Percentiles rank a stretch among this genome's conserved stretches.
Conservation (phyloP, 1,140 invertebrate genomes). For the Uloborus diversus region DNA sequence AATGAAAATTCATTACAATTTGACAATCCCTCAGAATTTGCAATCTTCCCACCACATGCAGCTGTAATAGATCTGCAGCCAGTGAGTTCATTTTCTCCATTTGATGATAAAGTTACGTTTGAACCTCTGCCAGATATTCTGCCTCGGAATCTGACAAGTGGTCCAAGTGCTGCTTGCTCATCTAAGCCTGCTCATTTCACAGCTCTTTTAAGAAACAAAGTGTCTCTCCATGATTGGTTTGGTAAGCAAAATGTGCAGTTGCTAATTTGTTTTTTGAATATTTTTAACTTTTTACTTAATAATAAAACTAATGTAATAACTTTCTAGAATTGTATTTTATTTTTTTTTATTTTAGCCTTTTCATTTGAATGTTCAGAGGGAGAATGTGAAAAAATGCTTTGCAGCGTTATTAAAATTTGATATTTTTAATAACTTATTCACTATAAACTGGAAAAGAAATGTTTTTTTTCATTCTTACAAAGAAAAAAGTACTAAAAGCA, state of each 20-base stretch:
- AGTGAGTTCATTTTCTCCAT: neutral
- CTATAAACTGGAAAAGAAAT: no score
- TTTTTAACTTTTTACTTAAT: conserved; percentile 1
- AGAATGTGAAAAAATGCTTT: no score
- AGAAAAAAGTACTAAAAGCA: no score
- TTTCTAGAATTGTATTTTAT: no score
- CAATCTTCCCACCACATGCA: conserved; percentile 50
- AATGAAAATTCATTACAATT: conserved; percentile 34
- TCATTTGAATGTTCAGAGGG: no score
- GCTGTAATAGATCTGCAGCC: conserved; percentile 45
- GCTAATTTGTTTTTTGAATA: neutral
- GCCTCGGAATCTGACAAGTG: conserved; percentile 23
- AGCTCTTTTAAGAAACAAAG: conserved; percentile 49
- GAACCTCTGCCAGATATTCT: conserved; percentile 63
- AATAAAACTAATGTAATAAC: no score
- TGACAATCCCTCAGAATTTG: conserved; percentile 44
- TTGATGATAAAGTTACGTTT: conserved; percentile 60
- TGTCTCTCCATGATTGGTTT: conserved; percentile 65
- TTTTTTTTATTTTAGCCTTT: no score
- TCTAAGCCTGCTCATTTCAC: conserved; percentile 58
- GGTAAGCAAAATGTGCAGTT: conserved; percentile 60
- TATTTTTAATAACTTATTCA: no score
- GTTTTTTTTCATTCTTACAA: no score
- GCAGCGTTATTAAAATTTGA: no score
- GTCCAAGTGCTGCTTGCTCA: conserved; percentile 13